Conservation (phyloP, 1,140 invertebrate species). For the Hylyphantes graminicola region DNA sequence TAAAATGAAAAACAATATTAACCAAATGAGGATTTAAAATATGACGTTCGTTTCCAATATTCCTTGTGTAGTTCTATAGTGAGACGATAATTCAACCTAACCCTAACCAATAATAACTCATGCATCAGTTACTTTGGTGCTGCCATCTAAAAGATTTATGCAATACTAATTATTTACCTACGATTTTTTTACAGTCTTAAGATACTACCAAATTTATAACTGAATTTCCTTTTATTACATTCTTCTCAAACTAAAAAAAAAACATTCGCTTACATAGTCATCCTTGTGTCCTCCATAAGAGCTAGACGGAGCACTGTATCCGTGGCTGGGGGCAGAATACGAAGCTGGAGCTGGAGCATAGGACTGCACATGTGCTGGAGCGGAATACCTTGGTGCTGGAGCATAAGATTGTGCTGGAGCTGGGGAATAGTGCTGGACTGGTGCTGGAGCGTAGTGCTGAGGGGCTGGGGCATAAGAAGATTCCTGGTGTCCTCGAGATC, state of each 20-base stretch:
- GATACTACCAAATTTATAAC: no score
- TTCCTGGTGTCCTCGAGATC: background rate
- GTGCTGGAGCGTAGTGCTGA: slow-evolving; percentile 2
- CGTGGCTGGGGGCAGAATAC: slow-evolving; percentile 38
- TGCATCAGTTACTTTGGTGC: no score
- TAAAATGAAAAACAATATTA: no score
- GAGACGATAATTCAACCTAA: no score
- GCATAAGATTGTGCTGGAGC: background rate
- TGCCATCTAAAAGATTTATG: no score
- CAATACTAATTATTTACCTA: no score
- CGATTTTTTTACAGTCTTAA: no score
- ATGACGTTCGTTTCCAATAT: no score
- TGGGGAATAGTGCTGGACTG: background rate
- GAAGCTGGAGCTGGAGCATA: slow-evolving; percentile 44
- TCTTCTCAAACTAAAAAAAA: background rate
- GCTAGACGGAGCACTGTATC: slow-evolving; percentile 22
- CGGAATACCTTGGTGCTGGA: background rate
- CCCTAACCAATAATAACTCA: no score
- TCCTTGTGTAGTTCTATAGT: no score
- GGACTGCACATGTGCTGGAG: background rate
- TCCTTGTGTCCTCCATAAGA: slow-evolving; percentile 8
- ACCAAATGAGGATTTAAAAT: no score
- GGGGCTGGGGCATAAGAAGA: slow-evolving; percentile 4
- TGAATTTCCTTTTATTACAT: no score
- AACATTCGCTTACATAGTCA: slow-evolving; percentile 24